Percentiles rank a stretch among this genome's conserved stretches.
phyloP scores from a whole-genome alignment of 2,888 invertebrate genomes.

The Thymelicus acteon region DNA sequence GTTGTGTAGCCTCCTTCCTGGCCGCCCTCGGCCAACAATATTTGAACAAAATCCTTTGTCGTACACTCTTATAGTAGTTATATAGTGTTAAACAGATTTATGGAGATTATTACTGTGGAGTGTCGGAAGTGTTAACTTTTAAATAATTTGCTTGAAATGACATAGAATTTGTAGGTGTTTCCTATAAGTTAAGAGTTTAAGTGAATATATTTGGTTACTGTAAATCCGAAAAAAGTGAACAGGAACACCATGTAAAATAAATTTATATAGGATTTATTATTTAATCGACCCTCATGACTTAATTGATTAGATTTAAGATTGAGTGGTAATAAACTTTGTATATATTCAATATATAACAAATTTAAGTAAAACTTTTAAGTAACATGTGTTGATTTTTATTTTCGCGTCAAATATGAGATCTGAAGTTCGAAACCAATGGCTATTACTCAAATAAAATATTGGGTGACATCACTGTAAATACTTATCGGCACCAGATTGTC shows the following conservation, averaged over 20 bases:
- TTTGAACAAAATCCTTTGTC: slow-evolving; percentile 64
- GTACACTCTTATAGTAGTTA: slow-evolving; percentile 52
- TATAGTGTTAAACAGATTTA: slow-evolving; percentile 50
- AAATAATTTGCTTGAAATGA: slow-evolving; percentile 49
- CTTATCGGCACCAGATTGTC: slow-evolving; percentile 11
- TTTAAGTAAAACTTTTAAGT: slow-evolving; percentile 83
- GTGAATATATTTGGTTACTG: slow-evolving; percentile 65
- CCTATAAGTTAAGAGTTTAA: slow-evolving; percentile 46
- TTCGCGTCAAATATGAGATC: slow-evolving; percentile 77
- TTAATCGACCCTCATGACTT: slow-evolving; percentile 81
- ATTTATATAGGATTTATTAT: slow-evolving; percentile 80
- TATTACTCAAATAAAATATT: neutral
- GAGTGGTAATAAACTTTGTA: slow-evolving; percentile 81
- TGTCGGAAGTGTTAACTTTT: slow-evolving; percentile 44
- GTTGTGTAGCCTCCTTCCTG: slow-evolving; percentile 51
- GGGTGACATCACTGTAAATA: neutral
- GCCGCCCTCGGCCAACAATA: slow-evolving; percentile 50
- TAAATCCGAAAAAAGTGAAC: slow-evolving; percentile 67
- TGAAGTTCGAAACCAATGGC: slow-evolving; percentile 57
- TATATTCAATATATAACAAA: slow-evolving; percentile 81
- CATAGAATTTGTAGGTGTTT: slow-evolving; percentile 46
- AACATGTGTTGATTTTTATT: slow-evolving; percentile 79
- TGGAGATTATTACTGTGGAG: slow-evolving; percentile 55
- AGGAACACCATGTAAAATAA: slow-evolving; percentile 70
- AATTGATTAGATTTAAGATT: slow-evolving; percentile 77